phyloP scores from a whole-genome alignment of 1,140 invertebrate genomes.

The Heterodera schachtii region DNA sequence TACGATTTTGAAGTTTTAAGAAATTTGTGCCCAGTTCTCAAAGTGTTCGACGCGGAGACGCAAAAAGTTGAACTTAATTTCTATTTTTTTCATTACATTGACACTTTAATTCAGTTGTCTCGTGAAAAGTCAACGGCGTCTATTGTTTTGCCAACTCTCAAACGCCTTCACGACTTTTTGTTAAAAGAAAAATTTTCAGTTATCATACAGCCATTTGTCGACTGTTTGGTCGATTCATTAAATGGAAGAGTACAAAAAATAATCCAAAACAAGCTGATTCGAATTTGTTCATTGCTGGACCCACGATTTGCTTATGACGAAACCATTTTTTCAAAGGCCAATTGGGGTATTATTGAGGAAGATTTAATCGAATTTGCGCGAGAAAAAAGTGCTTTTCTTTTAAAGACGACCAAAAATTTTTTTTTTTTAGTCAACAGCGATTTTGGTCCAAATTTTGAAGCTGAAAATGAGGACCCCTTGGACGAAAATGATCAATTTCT shows the following conservation, averaged over 20 bases:
- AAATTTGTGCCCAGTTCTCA: not conserved
- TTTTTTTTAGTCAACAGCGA: too few relatives aligned
- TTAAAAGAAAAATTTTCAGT: not conserved
- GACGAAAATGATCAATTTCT: too few relatives aligned
- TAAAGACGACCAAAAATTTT: too few relatives aligned
- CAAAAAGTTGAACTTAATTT: not conserved
- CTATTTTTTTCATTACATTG: not conserved
- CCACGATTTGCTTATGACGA: not conserved
- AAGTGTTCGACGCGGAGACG: not conserved
- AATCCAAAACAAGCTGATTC: not conserved
- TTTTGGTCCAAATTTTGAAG: too few relatives aligned
- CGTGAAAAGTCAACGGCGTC: not conserved
- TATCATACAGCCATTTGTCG: not conserved
- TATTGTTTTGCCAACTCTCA: not conserved
- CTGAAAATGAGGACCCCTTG: too few relatives aligned
- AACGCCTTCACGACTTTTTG: not conserved
- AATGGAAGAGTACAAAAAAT: not conserved
- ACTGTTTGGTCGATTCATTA: not conserved
- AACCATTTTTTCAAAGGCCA: slow-evolving; percentile 3
- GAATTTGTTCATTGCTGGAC: not conserved
- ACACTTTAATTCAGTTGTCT: not conserved
- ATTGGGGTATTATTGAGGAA: not conserved
- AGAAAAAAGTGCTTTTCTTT: too few relatives aligned
- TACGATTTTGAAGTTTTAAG: too few relatives aligned
- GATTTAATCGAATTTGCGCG: not conserved